Percentiles rank a stretch among this genome's conserved stretches.
These are phyloP conservation scores for Apocheima hispidaria DNA, from an alignment of 2,888 invertebrate genomes.

Conservation along the genomic window DNA sequence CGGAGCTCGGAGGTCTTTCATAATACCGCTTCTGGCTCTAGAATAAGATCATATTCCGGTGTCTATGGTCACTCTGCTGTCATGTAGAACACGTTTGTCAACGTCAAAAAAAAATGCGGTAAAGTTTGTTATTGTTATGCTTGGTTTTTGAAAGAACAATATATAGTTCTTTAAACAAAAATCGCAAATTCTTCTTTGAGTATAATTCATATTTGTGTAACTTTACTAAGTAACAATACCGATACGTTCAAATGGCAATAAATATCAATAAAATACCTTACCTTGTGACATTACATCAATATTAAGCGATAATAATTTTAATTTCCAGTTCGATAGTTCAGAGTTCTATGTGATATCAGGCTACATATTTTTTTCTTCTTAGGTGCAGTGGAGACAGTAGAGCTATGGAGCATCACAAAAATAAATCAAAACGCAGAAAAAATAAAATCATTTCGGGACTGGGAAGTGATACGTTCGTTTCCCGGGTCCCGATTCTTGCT, in stretches of 20 bases:
- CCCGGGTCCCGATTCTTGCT: conserved; percentile 47
- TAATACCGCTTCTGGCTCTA: conserved; percentile 10
- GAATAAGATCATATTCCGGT: too few species aligned
- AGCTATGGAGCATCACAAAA: neutral
- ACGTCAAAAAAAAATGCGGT: neutral
- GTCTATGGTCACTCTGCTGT: too few species aligned
- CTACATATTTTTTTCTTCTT: neutral
- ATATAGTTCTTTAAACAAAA: neutral
- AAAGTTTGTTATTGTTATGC: neutral
- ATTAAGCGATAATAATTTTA: neutral
- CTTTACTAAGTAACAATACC: neutral
- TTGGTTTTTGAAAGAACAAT: neutral
- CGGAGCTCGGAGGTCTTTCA: conserved; percentile 16
- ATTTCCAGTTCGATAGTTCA: neutral
- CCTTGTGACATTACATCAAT: neutral
- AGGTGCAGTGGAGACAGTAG: neutral
- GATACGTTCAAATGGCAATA: neutral
- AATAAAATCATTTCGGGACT: conserved; percentile 9
- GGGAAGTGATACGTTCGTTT: conserved; percentile 14
- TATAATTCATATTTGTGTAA: neutral
- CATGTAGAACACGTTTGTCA: too few species aligned
- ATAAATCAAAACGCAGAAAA: neutral
- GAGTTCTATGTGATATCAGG: too few species aligned
- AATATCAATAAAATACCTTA: neutral
- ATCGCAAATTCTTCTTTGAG: neutral